Conservation (phyloP, 2,113 vertebrate genomes). For the Microcebus murinus region DNA sequence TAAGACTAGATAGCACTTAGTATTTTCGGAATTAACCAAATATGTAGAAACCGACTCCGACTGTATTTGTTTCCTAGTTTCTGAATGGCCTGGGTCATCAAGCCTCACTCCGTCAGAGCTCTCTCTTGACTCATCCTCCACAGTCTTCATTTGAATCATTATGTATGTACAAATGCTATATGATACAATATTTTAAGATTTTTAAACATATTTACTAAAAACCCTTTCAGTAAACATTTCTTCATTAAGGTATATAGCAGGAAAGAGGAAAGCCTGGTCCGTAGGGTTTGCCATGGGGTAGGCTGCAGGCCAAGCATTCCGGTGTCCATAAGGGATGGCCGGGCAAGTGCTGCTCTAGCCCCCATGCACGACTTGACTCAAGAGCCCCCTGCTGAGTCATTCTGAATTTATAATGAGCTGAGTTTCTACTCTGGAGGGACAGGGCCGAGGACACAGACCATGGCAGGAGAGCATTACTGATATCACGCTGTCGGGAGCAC, state of each 20-base stretch:
- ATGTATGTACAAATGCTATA: conserved; percentile 9
- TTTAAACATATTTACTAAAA: conserved; percentile 3
- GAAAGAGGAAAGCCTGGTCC: background rate
- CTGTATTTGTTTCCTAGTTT: conserved; percentile 59
- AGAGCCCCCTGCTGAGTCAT: background rate
- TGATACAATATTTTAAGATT: conserved; percentile 33
- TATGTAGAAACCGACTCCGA: conserved; percentile 46
- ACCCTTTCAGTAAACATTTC: conserved; percentile 3
- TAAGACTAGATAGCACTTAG: conserved; percentile 75
- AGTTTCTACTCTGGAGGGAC: background rate
- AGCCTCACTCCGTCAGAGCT: conserved; percentile 23
- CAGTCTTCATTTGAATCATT: conserved; percentile 7
- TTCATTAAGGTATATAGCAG: background rate
- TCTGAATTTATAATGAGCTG: background rate
- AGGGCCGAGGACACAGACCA: background rate
- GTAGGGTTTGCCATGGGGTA: background rate
- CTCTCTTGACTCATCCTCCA: background rate
- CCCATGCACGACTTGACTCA: background rate
- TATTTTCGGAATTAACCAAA: conserved; percentile 69
- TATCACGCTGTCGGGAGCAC: background rate
- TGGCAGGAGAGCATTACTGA: background rate
- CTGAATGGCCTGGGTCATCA: background rate
- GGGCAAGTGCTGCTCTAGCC: background rate
- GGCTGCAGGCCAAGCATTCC: background rate
- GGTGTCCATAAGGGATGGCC: background rate